Conservation (phyloP, 2,888 invertebrate genomes). For the Spialia ferax region DNA sequence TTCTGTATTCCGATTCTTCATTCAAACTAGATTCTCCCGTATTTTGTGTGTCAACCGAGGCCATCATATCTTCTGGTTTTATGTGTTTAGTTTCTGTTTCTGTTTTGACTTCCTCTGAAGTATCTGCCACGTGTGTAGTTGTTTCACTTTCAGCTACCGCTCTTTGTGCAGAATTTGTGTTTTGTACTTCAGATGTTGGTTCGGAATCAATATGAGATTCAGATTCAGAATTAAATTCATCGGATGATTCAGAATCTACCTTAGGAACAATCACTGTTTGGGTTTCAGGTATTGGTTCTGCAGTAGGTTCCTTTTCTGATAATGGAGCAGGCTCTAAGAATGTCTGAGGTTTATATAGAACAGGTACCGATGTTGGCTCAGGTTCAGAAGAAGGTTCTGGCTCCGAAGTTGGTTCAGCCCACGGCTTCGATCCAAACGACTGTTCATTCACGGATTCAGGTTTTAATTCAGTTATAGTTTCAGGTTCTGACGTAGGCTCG, state of each 20-base stretch:
- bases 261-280: constrained; percentile 19
- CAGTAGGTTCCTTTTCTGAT: constrained; percentile 49
- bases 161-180: constrained; percentile 4
- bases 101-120: constrained; percentile 41
- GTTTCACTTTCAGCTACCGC: constrained; percentile 11
- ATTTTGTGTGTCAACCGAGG: neutral
- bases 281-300: constrained; percentile 46
- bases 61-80: neutral
- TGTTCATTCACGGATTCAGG: constrained; percentile 49
- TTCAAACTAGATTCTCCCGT: constrained; percentile 13
- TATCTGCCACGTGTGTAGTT: constrained; percentile 6
- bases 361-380: constrained; percentile 36
- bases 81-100: constrained; percentile 11
- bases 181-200: constrained; percentile 23
- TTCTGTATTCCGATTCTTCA: constrained; percentile 18
- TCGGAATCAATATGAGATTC: constrained; percentile 43
- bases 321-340: constrained; percentile 55
- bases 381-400: constrained; percentile 41
- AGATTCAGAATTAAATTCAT: constrained; percentile 38
- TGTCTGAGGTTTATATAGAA: constrained; percentile 6
- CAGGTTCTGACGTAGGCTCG: constrained; percentile 47
- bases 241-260: constrained; percentile 13
- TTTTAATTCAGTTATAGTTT: constrained; percentile 49
- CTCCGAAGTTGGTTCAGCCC: constrained; percentile 45
- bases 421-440: constrained; percentile 50